Evolutionary conservation across 2,888 invertebrate species (phyloP).

Genomic region (Miltochrista miniata): DNA sequence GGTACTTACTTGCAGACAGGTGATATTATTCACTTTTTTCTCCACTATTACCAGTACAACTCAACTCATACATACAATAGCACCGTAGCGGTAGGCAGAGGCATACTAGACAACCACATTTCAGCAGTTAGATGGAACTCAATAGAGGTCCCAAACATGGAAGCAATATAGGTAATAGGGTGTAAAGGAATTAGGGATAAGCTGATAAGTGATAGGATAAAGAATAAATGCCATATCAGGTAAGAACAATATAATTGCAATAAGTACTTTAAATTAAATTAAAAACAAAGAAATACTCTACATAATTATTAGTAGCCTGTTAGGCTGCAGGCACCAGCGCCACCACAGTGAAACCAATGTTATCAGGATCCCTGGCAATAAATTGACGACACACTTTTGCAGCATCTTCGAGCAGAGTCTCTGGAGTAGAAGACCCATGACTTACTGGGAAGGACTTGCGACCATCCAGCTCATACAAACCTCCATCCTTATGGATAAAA

Average conservation of each 20-base stretch:
- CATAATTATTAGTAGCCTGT: slow-evolving; percentile 26
- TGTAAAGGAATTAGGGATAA: too few species aligned
- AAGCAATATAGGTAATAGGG: too few species aligned
- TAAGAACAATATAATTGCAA: slow-evolving; percentile 30
- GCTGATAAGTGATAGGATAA: too few species aligned
- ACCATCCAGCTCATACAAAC: slow-evolving; percentile 91
- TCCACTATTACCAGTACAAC: neutral
- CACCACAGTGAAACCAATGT: slow-evolving; percentile 93
- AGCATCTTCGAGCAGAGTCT: slow-evolving; percentile 91
- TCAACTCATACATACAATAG: neutral
- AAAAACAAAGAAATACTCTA: slow-evolving; percentile 25
- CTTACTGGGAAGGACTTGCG: slow-evolving; percentile 88
- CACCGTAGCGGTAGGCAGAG: neutral
- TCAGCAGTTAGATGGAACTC: too few species aligned
- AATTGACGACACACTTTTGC: slow-evolving; percentile 92
- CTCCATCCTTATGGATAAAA: slow-evolving; percentile 91
- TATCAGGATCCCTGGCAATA: slow-evolving; percentile 92
- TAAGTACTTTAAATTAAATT: slow-evolving; percentile 31
- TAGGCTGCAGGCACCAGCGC: slow-evolving; percentile 86
- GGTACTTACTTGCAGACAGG: too few species aligned
- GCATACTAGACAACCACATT: too few species aligned
- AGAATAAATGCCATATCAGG: too few species aligned
- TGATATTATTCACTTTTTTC: too few species aligned
- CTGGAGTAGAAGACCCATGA: slow-evolving; percentile 90
- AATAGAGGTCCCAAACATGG: too few species aligned